A percentile compares a stretch with the other conserved stretches of the same genome.
These are phyloP conservation scores for Actinia tenebrosa DNA, from an alignment of 64 coral and sea anemone genomes.

Conservation along the genomic window DNA sequence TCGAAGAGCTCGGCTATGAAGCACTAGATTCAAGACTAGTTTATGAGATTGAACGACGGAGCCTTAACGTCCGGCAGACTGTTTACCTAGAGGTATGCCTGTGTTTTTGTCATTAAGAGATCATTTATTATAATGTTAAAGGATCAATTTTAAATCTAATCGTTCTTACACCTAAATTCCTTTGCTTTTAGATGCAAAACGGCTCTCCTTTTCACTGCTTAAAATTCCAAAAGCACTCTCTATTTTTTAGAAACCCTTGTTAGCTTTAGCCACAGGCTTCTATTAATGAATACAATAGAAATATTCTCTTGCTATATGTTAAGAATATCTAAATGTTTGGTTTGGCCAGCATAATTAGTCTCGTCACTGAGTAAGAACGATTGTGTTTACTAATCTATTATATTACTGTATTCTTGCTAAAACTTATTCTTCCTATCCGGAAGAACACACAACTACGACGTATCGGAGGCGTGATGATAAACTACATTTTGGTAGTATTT, in stretches of 20 bases:
- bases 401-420: no score
- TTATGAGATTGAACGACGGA: neutral
- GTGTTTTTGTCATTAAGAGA: neutral
- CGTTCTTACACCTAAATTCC: neutral
- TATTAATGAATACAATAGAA: neutral
- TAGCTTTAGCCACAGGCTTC: neutral
- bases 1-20: neutral
- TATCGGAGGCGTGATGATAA: neutral
- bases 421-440: neutral
- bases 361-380: neutral
- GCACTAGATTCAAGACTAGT: neutral
- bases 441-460: neutral
- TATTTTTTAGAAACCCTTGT: neutral
- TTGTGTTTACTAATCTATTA: neutral
- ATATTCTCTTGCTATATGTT: neutral
- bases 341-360: neutral
- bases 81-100: neutral
- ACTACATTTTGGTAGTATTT: neutral
- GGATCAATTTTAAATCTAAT: neutral
- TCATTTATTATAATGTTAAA: neutral
- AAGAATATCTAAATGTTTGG: neutral
- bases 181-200: neutral
- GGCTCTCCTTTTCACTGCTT: neutral
- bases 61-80: neutral
- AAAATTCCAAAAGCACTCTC: neutral